phyloP scores from a whole-genome alignment of 2,888 invertebrate species.

The Perizoma affinitatum region DNA sequence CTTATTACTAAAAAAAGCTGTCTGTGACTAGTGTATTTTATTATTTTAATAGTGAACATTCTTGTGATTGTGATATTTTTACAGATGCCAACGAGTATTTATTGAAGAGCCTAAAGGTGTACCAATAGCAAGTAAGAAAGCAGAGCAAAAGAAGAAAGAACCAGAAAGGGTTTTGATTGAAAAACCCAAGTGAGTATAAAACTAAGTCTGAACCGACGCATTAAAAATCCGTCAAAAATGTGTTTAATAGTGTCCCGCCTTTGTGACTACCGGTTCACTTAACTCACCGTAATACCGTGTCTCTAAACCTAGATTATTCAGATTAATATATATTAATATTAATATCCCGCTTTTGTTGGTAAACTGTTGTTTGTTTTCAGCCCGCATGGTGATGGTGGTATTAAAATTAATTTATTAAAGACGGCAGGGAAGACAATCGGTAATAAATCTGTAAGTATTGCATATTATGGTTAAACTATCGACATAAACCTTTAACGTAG shows the following conservation, averaged over 20 bases:
- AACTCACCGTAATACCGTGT: no score
- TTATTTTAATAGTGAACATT: no score
- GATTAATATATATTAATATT: no score
- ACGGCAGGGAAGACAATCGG: constrained; percentile 54
- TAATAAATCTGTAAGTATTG: constrained; percentile 66
- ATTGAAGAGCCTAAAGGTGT: constrained; percentile 88
- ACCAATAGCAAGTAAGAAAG: constrained; percentile 74
- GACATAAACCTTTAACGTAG: no score
- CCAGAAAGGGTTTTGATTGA: constrained; percentile 68
- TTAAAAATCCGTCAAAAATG: no score
- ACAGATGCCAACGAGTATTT: constrained; percentile 87
- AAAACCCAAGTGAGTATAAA: constrained; percentile 61
- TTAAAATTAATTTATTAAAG: constrained; percentile 79
- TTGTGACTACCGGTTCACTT: no score
- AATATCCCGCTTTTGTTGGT: no score
- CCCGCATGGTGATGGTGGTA: constrained; percentile 61
- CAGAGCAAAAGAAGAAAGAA: constrained; percentile 79
- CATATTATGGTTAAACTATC: not conserved
- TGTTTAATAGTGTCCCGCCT: no score
- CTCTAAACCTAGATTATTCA: no score
- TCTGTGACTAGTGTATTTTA: no score
- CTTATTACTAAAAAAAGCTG: no score
- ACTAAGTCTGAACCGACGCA: no score
- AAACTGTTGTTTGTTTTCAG: constrained; percentile 54
- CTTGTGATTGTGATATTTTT: constrained; percentile 24